A percentile compares a stretch with the other conserved stretches of the same genome.
These are phyloP conservation scores for Bufo gargarizans DNA, from an alignment of 2,113 vertebrate genomes.

Conservation along the genomic window DNA sequence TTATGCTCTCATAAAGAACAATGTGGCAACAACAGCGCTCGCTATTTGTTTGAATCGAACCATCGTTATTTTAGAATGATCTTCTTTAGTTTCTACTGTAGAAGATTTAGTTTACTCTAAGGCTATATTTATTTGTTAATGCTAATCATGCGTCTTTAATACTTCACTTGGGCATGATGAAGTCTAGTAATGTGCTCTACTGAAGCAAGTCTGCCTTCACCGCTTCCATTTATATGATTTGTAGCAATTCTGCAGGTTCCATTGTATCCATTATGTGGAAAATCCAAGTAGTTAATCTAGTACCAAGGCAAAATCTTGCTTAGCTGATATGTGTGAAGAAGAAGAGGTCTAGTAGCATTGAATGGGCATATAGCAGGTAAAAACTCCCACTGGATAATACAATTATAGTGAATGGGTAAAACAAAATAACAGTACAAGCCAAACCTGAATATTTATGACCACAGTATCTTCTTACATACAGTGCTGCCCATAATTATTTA, in stretches of 20 bases:
- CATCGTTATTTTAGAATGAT: constrained; percentile 30
- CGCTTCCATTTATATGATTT: constrained; percentile 46
- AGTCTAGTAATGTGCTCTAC: constrained; percentile 31
- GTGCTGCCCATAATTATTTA: too few relatives aligned
- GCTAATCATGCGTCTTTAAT: constrained; percentile 48
- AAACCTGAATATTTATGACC: too few relatives aligned
- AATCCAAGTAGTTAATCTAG: not conserved
- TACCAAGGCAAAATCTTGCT: not conserved
- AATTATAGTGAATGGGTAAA: not conserved
- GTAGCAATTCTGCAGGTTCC: constrained; percentile 32
- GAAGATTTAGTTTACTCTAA: constrained; percentile 31
- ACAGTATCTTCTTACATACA: too few relatives aligned
- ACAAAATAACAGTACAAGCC: too few relatives aligned
- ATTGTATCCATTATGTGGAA: constrained; percentile 17
- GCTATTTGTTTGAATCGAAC: not conserved
- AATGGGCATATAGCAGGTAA: not conserved
- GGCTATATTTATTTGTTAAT: constrained; percentile 42
- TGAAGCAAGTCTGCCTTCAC: constrained; percentile 1
- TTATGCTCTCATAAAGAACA: constrained; percentile 28
- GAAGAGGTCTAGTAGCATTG: not conserved
- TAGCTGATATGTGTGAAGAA: not conserved
- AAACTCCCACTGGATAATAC: not conserved
- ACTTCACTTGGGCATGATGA: constrained; percentile 40
- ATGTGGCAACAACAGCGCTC: constrained; percentile 6
- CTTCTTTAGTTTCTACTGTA: constrained; percentile 21